Evolutionary conservation across 2,888 invertebrate species (phyloP), one percentile per base, ranked within the genome.

Genomic region (Coleophora flavipennella): DNA sequence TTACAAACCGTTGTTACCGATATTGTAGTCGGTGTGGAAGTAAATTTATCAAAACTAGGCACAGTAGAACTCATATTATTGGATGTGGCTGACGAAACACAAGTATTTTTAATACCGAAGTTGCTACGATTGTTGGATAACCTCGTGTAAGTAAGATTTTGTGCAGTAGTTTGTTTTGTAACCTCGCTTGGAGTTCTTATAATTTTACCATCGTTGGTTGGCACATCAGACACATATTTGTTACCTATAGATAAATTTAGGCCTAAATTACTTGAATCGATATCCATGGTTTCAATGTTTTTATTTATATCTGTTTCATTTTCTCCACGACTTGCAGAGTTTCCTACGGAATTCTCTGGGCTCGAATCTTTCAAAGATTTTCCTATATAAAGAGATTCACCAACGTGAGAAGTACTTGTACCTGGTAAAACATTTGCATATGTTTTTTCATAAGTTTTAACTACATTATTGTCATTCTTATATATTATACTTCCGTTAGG

Each of bases 141-240:
- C 3, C 2, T 9, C 7, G 9, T 26, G n/a, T 10, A 9, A 2
- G 35, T 26, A 13, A 9, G 29, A 10, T n/a, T 25, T 33, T 28
- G 34, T 10, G 20, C 3, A 20, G 3, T 20, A 20, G 3, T 20
- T 20, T 20, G 20, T 20, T 20, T 3, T 20, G 20, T 3, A 20
- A 4, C 6, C 20, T 37, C 43, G 8, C 29, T 36, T 31, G 41
- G 28, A 36, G 37, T 46, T 44, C 48, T 39, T 9, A 14, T 11
- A 35, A 20, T 35, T 37, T 39, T 40, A 40, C 32, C 38, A 25
- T 51, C 51, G 20, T 45, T 50, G 11, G 45, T n/a, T n/a, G 32
- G 8, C 8, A 13, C 28, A 12, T 8, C 11, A 9, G 12, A 11
- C 25, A 26, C 12, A 35, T 1, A 11, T 34, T 34, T 11, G 11